Base-by-base conservation (phyloP, 2,888 invertebrate genomes). In the Linhomoeus sp. region DNA sequence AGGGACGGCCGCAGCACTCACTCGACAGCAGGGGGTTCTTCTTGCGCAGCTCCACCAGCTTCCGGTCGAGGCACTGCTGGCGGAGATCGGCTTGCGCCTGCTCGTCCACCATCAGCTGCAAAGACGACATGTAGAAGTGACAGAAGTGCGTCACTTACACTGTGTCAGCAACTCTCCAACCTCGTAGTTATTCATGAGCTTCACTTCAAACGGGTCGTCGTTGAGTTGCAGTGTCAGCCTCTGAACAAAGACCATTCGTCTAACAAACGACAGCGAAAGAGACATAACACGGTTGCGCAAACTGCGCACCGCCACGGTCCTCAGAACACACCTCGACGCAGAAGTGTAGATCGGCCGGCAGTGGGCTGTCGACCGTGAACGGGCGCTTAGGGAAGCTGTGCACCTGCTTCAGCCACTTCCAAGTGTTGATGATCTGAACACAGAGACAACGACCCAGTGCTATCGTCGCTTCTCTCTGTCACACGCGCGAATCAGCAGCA, bases 121-220 rank as follows among this genome's bases (percentile, higher is more conserved):
- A 19, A 19, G 33, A 15, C 33, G 33, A 15, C 12, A 15, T 9
- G 15, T 33, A 15, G 15, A 15, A 33, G 33, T 33, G 33, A 15
- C 15, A 15, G 33, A 9, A 12, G 39, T 39, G n/a, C n/a, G n/a
- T n/a, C n/a, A n/a, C n/a, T n/a, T n/a, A n/a, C n/a, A n/a, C n/a
- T n/a, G n/a, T n/a, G n/a, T n/a, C n/a, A n/a, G n/a, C n/a, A n/a
- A n/a, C n/a, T n/a, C n/a, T n/a, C n/a, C n/a, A n/a, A n/a, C 64
- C 55, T 90, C 90, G 65, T 86, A 92, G 66, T 92, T 94, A 37
- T 17, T 17, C 37, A n/a, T n/a, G 19, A 37, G 46, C 15, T 52
- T 51, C 15, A 53, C 57, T 70, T 97, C 97, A 63, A 97, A 94
- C 0, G 92, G 92, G 74, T 97, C 94, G 63, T 97, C 97, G 54